Base-by-base conservation (phyloP, 2,797 vertebrate species). In the Malurus splendens region DNA sequence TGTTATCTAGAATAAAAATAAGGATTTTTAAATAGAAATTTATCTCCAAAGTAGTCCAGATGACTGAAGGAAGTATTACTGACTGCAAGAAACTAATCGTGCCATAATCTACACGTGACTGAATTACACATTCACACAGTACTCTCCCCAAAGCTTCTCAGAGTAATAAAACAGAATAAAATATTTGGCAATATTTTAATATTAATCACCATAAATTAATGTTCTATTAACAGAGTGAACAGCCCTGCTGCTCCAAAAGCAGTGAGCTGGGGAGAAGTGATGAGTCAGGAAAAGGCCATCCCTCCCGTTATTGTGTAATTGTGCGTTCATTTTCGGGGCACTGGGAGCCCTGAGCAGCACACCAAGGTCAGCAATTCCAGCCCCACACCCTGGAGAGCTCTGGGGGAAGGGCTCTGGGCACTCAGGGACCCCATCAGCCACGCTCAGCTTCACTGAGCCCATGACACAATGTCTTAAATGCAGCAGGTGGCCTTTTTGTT, bases 141-240 rank as follows among this genome's bases (percentile, higher is more conserved):
- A 70, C 23, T 62, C 24, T 91, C 76, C 64, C 70, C 59, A 92
- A 86, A 73, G 24, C 67, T 74, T 92, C 82, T 23, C 60, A 78
- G 83, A 91, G 90, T 25, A 87, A 62, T 90, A 70, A 84, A 89
- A 55, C 71, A 66, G 84, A 90, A 87, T 94, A 93, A 96, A 93
- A 85, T 90, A 94, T 90, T 92, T 81, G 60, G 75, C 91, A 89
- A 86, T 94, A 89, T 76, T 95, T 94, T 94, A 96, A 92, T 94
- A 93, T 93, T 93, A 89, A 95, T 94, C 65, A 95, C 64, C 60
- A 91, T 80, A 93, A 96, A 94, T 94, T 94, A 91, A 96, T 79
- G 64, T 51, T 68, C 22, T 48, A 90, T 94, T 94, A 93, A 96
- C 84, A 80, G 66, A 90, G 39, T 32, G 47, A 92, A 59, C 45